Evolutionary conservation across 2,797 vertebrate genomes (phyloP).

Genomic region (Sebastiscus albofasciatus): DNA sequence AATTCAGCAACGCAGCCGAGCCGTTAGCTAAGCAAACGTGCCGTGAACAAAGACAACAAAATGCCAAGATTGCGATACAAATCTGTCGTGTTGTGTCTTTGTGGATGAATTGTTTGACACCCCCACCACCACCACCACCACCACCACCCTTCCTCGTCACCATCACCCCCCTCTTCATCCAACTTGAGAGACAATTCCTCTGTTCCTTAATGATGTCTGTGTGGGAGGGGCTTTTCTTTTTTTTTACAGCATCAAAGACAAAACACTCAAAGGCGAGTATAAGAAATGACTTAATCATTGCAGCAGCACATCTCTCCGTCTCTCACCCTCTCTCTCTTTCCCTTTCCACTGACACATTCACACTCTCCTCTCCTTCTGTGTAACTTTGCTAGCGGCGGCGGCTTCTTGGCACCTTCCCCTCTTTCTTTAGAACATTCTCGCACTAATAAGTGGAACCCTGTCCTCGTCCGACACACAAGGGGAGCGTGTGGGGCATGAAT

Average conservation of each 20-base stretch:
- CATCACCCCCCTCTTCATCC: constrained; percentile 39
- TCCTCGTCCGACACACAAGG: constrained; percentile 53
- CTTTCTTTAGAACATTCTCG: constrained; percentile 68
- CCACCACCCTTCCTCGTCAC: not conserved
- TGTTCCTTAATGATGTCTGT: constrained; percentile 76
- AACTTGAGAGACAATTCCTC: constrained; percentile 70
- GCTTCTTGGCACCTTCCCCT: constrained; percentile 66
- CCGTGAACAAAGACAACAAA: constrained; percentile 47
- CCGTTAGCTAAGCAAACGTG: constrained; percentile 39
- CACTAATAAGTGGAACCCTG: constrained; percentile 77
- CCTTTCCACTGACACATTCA: not conserved
- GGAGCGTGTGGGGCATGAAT: constrained; percentile 57
- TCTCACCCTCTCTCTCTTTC: constrained; percentile 20
- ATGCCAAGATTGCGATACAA: constrained; percentile 44
- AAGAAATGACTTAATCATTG: constrained; percentile 77
- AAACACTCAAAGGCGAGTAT: constrained; percentile 67
- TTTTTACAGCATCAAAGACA: constrained; percentile 67
- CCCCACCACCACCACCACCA: not conserved
- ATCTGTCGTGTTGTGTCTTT: constrained; percentile 61
- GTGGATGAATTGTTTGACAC: constrained; percentile 50
- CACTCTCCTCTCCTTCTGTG: constrained; percentile 56
- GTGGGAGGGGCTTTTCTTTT: constrained; percentile 64
- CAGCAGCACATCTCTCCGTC: constrained; percentile 44
- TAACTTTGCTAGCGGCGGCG: constrained; percentile 68
- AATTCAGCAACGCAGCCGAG: not conserved